Conservation (phyloP, 2,113 vertebrate species). For the Prunella fulvescens region DNA sequence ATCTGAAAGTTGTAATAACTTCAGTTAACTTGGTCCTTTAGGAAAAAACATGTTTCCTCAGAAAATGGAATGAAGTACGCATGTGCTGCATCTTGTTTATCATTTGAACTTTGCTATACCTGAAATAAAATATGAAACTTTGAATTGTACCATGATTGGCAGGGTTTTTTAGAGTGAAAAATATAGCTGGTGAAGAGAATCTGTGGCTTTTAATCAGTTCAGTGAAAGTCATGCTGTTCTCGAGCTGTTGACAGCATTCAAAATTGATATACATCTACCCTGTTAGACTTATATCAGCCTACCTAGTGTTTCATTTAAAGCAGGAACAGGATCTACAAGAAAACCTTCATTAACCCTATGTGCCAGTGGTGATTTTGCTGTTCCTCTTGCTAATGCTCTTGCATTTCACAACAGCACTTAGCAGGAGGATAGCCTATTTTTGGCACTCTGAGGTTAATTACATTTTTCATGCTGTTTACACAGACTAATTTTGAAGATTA, state of each 20-base stretch:
- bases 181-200: background rate
- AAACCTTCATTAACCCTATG: background rate
- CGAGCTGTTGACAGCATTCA: background rate
- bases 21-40: background rate
- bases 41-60: background rate
- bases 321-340: background rate
- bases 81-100: background rate
- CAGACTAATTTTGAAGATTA: slow-evolving; percentile 15
- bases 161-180: background rate
- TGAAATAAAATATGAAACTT: background rate
- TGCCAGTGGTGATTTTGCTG: background rate
- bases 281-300: background rate
- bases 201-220: background rate
- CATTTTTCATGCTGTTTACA: background rate
- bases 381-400: slow-evolving; percentile 5
- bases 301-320: background rate
- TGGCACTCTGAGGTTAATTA: slow-evolving; percentile 2
- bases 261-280: background rate
- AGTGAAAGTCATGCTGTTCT: background rate
- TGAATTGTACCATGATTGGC: background rate
- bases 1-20: background rate
- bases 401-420: slow-evolving; percentile 20
- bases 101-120: background rate
- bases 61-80: background rate
- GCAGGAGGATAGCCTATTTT: background rate